A percentile compares a stretch with the other conserved stretches of the same genome.
These are phyloP conservation scores for Bradypus variegatus DNA, from an alignment of 2,797 vertebrate species.

Conservation along the genomic window DNA sequence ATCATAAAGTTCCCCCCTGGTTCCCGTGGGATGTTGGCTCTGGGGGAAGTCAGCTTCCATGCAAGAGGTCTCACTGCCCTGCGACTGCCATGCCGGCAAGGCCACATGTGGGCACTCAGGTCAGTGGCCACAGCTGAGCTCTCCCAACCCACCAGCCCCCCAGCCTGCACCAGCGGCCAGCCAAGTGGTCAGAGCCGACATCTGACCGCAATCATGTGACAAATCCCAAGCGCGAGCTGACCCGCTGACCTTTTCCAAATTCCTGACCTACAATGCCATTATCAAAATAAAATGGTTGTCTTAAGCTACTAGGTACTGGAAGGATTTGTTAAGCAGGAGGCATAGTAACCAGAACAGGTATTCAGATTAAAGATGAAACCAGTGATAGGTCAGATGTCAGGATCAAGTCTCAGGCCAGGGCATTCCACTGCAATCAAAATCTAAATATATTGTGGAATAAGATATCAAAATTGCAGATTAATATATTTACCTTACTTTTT, in stretches of 20 bases:
- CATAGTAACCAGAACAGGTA: neutral
- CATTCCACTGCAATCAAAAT: neutral
- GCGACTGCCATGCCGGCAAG: too few relatives aligned
- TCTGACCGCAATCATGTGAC: neutral
- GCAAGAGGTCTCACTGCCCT: neutral
- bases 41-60: neutral
- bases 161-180: neutral
- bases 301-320: neutral
- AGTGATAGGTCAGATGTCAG: neutral
- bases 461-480: neutral
- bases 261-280: conserved; percentile 19
- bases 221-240: neutral
- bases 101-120: neutral
- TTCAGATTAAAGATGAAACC: neutral
- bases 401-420: neutral
- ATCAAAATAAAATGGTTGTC: conserved; percentile 39
- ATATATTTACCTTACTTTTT: neutral
- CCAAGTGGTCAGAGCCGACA: neutral
- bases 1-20: neutral
- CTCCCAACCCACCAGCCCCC: neutral
- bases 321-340: neutral
- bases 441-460: neutral
- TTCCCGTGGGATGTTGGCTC: neutral
- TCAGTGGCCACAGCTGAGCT: conserved; percentile 1
- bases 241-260: conserved; percentile 45